Base-by-base conservation (phyloP, 2,797 vertebrate species). In the Pristis pectinata region DNA sequence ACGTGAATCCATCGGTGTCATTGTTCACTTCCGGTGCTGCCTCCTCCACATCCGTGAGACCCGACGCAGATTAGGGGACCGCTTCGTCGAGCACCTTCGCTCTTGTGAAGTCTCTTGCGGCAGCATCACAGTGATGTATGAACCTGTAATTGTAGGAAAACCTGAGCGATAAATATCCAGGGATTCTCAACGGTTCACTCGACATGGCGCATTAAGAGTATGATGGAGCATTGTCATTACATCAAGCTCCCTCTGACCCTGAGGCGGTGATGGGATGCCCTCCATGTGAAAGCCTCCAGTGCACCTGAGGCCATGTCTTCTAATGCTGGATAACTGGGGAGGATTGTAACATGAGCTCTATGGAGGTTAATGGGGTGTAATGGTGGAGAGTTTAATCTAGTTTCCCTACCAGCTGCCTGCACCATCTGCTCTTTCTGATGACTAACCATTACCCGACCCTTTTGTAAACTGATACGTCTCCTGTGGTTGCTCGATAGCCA, bases 341-440 rank as follows among this genome's bases (percentile, higher is more conserved):
- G 44, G 27, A 30, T 24, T 34, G 41, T 67, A 17, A 17, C n/a
- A 9, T 76, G 64, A 74, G 41, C 41, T 44, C 76, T 49, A 49
- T 72, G 64, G 70, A 94, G 92, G 92, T 76, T 94, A 94, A 74
- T 94, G 70, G 44, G 70, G 41, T 76, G 49, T 74, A 74, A 74
- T 49, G 70, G 44, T 30, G 13, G 15, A n/a, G 67, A 74, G 70
- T 44, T 76, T 70, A 76, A n/a, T 17, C 24, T 17, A 13, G 22
- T 44, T 93, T 72, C 27, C 24, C 17, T 70, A 44, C n/a, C 91
- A n/a, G 44, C 67, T 76, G 72, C 17, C 27, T 76, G 1, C 72
- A 13, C 44, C 87, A 91, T 91, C 59, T 91, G 59, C 87, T 67
- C 64, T 91, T 93, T 70, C 24, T 30, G 41, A 34, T 72, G 70